Evolutionary conservation across 2,888 invertebrate species (phyloP).

Genomic region (Agrochola litura): DNA sequence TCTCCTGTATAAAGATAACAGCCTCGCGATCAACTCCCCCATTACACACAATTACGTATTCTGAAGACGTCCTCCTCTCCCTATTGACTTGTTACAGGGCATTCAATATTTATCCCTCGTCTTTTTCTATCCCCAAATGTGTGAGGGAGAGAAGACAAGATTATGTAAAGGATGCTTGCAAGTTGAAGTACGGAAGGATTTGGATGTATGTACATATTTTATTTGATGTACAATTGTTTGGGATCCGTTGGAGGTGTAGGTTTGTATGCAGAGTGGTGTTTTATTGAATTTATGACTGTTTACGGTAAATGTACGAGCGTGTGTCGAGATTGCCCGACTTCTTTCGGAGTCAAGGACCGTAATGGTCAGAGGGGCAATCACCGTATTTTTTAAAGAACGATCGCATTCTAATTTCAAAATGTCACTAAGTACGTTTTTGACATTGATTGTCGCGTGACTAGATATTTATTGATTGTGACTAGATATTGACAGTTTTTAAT

Average conservation of each 20-base stretch:
- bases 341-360: not conserved
- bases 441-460: too few relatives aligned
- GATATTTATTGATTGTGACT: too few relatives aligned
- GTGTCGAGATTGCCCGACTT: not conserved
- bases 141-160: conserved; percentile 35
- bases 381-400: too few relatives aligned
- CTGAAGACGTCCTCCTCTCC: conserved; percentile 33
- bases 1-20: conserved; percentile 39
- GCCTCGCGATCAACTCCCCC: conserved; percentile 19
- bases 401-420: too few relatives aligned
- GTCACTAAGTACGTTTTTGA: too few relatives aligned
- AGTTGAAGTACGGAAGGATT: conserved; percentile 41
- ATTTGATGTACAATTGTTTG: conserved; percentile 44
- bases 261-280: conserved; percentile 4
- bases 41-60: conserved; percentile 58
- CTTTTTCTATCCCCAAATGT: conserved; percentile 18
- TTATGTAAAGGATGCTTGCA: conserved; percentile 50
- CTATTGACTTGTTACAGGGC: conserved; percentile 63
- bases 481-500: too few relatives aligned
- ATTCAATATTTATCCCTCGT: conserved; percentile 54
- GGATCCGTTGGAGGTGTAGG: not conserved
- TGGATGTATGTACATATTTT: conserved; percentile 28
- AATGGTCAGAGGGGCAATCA: too few relatives aligned
- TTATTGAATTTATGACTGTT: conserved; percentile 1
- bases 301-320: not conserved